Conservation (phyloP, 2,797 vertebrate genomes). For the Acropternis orthonyx region DNA sequence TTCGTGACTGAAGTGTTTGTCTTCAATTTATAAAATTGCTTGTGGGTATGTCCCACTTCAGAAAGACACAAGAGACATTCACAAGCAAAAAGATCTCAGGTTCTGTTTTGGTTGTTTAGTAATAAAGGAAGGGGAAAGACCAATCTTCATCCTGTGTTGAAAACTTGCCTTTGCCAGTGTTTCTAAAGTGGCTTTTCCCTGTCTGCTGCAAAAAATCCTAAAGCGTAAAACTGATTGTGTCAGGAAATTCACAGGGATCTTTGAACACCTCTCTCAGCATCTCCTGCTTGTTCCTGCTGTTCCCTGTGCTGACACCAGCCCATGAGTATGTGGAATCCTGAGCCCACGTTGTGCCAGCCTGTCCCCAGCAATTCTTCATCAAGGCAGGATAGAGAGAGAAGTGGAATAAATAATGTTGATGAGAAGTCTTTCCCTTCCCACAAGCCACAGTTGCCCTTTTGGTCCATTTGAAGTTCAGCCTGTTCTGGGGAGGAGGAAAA, state of each 20-base stretch:
- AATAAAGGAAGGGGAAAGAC: background rate
- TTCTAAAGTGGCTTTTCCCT: background rate
- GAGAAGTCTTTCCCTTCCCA: background rate
- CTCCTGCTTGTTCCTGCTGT: background rate
- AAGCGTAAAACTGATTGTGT: background rate
- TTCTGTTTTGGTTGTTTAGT: background rate
- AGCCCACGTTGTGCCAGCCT: background rate
- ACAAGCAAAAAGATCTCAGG: background rate
- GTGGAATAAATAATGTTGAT: background rate
- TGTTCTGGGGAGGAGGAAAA: background rate
- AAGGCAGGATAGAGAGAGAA: background rate
- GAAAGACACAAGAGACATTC: slow-evolving; percentile 19
- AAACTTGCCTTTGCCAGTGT: background rate
- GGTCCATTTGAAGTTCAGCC: background rate
- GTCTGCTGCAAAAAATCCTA: background rate
- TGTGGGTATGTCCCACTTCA: slow-evolving; percentile 25
- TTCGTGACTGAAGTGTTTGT: slow-evolving; percentile 39
- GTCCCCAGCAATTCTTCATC: background rate
- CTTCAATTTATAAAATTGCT: slow-evolving; percentile 38
- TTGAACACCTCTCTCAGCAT: background rate
- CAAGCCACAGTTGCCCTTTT: background rate
- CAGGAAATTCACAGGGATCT: background rate
- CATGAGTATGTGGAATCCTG: background rate
- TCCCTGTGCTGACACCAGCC: background rate
- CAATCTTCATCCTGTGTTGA: background rate